Base-by-base conservation (phyloP, 2,797 vertebrate genomes). In the Tympanoctomys barrerae region DNA sequence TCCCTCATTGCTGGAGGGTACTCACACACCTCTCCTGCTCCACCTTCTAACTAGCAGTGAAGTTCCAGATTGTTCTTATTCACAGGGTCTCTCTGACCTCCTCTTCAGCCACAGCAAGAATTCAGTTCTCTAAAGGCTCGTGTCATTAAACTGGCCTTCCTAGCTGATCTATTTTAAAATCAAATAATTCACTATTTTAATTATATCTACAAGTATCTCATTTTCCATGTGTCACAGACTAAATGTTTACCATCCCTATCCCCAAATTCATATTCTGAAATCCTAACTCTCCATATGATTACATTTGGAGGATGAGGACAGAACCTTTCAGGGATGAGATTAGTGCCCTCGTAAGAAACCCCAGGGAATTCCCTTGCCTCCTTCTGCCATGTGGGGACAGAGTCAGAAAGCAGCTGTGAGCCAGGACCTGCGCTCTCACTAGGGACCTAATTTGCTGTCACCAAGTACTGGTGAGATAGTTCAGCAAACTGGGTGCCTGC, bases 81-180 rank as follows among this genome's bases (percentile, higher is more conserved):
- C 66, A 79, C 71, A 39, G 28, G 70, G 28, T 81, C 70, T 86
- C 22, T 89, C 62, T 90, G 52, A 75, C 70, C 90, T 89, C 33
- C 42, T 93, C 49, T 89, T 81, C 36, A 77, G 46, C 54, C 85
- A 79, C 81, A 95, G 59, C 71, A 22, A 91, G 78, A 90, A 66
- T 52, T 79, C 36, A 89, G 52, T n/a, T 93, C 68, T 91, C 42
- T 62, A 66, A 94, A 84, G n/a, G 19, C 49, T 91, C 78, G 6
- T 92, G 36, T 42, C 77, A 83, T 89, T 89, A 91, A 84, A 52
- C 5, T 70, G 54, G 21, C 33, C 57, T 22, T 81, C 39, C 33
- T 78, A 90, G 31, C 10, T 75, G 19, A 75, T 80, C 57, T 64
- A 66, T 66, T 95, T 95, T 83, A 92, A 95, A 70, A 71, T 77